These are phyloP conservation scores for Chaenocephalus aceratus DNA, from an alignment of 2,113 vertebrate genomes.

Conservation along the genomic window DNA sequence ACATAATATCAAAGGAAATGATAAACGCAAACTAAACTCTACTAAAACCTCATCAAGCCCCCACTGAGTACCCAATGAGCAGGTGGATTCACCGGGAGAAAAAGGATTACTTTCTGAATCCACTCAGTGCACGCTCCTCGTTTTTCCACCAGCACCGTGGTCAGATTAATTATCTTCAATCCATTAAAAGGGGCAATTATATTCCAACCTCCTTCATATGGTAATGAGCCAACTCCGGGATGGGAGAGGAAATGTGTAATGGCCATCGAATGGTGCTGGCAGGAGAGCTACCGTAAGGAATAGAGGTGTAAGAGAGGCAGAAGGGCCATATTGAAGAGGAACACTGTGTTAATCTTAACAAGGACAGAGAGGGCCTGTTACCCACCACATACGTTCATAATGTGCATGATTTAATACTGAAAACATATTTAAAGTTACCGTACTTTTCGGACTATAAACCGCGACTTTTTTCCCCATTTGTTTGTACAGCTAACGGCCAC, in stretches of 20 bases:
- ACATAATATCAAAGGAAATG: conserved; percentile 55
- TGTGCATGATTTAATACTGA: neutral
- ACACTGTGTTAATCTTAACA: conserved; percentile 31
- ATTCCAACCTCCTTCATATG: conserved; percentile 76
- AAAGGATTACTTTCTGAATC: conserved; percentile 51
- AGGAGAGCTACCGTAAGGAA: conserved; percentile 15
- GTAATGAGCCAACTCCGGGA: conserved; percentile 70
- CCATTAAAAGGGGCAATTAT: conserved; percentile 81
- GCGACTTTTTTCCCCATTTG: no score
- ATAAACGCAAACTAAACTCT: conserved; percentile 35
- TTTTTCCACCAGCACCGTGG: conserved; percentile 39
- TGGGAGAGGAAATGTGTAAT: conserved; percentile 39
- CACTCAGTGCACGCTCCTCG: conserved; percentile 10
- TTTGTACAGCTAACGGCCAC: no score
- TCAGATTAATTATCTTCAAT: conserved; percentile 80
- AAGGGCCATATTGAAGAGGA: neutral
- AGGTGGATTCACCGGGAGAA: conserved; percentile 33
- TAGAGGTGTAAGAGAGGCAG: neutral
- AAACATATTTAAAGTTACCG: neutral
- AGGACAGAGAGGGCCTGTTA: neutral
- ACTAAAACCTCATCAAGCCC: conserved; percentile 59
- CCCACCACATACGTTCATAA: neutral
- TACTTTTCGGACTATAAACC: no score
- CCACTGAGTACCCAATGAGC: conserved; percentile 47
- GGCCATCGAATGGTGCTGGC: conserved; percentile 40